Percentiles rank a stretch among this genome's conserved stretches.
Conservation (phyloP, 2,113 vertebrate genomes). For the Rattus norvegicus region GRCr8 NC_086022.1:12548501-12549000, state of each 20-base stretch:
- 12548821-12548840: background rate
- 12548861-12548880: background rate
- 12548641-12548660: background rate
- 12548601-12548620: background rate
- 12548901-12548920: background rate
- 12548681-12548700: background rate
- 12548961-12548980: background rate
- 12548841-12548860: conserved; percentile 2
- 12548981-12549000: background rate
- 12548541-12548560: background rate
- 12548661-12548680: background rate
- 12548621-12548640: background rate
- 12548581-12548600: background rate
- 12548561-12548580: background rate
- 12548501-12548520: background rate
- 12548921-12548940: background rate
- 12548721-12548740: conserved; percentile 4
- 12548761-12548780: conserved; percentile 25
- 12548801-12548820: conserved; percentile 14
- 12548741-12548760: conserved; percentile 40
- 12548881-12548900: background rate
- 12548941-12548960: background rate
- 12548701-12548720: background rate
- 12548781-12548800: conserved; percentile 29
- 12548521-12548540: background rate